Conservation (phyloP, 2,888 invertebrate genomes). For the Caenorhabditis sulstoni region DNA sequence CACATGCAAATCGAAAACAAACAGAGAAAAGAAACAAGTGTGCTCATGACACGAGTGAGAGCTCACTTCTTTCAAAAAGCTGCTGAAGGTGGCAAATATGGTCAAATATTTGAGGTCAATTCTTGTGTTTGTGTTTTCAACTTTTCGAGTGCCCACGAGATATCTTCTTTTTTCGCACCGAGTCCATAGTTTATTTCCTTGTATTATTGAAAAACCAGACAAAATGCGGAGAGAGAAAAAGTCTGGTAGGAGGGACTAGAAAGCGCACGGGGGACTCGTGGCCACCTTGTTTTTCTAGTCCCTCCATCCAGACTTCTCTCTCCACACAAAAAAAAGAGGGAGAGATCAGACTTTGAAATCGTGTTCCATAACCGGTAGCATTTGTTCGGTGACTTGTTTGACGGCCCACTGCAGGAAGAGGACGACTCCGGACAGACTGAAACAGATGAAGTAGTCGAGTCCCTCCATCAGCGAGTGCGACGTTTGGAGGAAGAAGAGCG, state of each 20-base stretch:
- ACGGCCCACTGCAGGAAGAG: constrained; percentile 49
- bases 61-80: background rate
- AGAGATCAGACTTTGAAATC: constrained; percentile 53
- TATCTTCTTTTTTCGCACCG: background rate
- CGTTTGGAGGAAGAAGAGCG: constrained; percentile 68
- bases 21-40: constrained; percentile 12
- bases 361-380: constrained; percentile 70
- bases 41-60: constrained; percentile 15
- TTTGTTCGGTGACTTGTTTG: constrained; percentile 65
- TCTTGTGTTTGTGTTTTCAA: constrained; percentile 11
- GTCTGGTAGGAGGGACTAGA: background rate
- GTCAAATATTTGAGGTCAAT: constrained; percentile 50
- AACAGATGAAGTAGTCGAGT: constrained; percentile 58
- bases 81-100: constrained; percentile 12
- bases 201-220: too few species aligned
- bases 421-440: constrained; percentile 30
- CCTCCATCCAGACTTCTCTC: too few species aligned
- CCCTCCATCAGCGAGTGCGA: constrained; percentile 66
- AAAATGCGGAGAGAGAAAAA: background rate
- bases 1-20: constrained; percentile 40
- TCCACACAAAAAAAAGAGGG: too few species aligned
- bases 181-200: constrained; percentile 18
- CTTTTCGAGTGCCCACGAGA: constrained; percentile 39
- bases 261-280: too few species aligned
- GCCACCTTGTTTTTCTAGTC: too few species aligned